These are phyloP conservation scores for Cataglyphis albicans DNA, from an alignment of 2,888 invertebrate genomes.

Conservation along the genomic window DNA sequence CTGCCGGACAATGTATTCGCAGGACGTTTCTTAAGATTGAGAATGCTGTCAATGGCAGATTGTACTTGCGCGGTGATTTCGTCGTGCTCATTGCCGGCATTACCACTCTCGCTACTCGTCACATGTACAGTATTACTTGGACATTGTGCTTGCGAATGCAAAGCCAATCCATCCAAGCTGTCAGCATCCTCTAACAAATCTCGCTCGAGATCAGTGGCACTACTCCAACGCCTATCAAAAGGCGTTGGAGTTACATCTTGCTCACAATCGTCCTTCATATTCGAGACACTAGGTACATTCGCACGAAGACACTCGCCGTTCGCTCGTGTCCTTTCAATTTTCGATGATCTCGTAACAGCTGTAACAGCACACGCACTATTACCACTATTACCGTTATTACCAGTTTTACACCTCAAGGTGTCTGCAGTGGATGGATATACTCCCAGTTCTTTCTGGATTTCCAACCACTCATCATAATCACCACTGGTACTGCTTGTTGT, in stretches of 20 bases:
- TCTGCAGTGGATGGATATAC: constrained; percentile 83
- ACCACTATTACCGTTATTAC: constrained; percentile 72
- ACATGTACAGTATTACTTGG: constrained; percentile 70
- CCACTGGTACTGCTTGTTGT: constrained; percentile 82
- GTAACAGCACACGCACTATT: constrained; percentile 62
- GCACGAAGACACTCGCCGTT: constrained; percentile 81
- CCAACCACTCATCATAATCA: constrained; percentile 90
- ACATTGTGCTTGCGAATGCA: constrained; percentile 81
- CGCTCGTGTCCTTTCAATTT: constrained; percentile 81
- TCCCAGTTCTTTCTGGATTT: constrained; percentile 89
- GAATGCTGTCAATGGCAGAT: constrained; percentile 92
- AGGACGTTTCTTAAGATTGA: constrained; percentile 89
- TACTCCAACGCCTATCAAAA: constrained; percentile 79
- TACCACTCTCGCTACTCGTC: constrained; percentile 70
- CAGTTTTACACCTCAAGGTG: constrained; percentile 78
- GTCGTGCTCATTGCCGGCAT: constrained; percentile 86
- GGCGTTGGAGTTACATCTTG: constrained; percentile 66
- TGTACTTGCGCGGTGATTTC: constrained; percentile 92
- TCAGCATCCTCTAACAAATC: constrained; percentile 84
- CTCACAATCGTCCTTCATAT: constrained; percentile 75
- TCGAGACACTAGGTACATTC: constrained; percentile 69
- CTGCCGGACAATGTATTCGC: constrained; percentile 73
- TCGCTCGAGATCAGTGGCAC: constrained; percentile 83
- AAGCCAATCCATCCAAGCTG: constrained; percentile 82
- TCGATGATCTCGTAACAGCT: constrained; percentile 70